Evolutionary conservation across 2,888 invertebrate species (phyloP).

Genomic region (Slavum lentiscoides): DNA sequence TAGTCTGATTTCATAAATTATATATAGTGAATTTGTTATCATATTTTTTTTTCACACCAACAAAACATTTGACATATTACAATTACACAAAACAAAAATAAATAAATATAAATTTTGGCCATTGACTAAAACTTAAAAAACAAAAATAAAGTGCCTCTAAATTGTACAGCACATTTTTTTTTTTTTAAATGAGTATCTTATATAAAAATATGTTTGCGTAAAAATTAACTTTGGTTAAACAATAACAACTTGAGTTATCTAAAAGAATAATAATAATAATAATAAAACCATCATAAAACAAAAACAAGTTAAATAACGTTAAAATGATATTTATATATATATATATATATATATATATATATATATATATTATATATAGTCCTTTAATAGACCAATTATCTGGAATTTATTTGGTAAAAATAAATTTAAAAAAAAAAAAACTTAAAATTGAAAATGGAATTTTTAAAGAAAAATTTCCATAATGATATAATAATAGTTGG

Average conservation of each 20-base stretch:
- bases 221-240: conserved; percentile 45
- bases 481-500: not conserved
- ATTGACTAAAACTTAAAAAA: conserved; percentile 29
- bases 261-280: not conserved
- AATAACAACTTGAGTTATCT: not conserved
- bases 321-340: not conserved
- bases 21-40: conserved; percentile 5
- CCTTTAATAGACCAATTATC: not conserved
- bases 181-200: not conserved
- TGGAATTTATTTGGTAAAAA: not conserved
- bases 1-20: conserved; percentile 36
- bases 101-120: not conserved
- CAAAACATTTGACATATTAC: conserved; percentile 5
- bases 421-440: not conserved
- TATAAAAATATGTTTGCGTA: conserved; percentile 39
- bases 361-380: not conserved
- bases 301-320: conserved; percentile 1
- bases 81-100: conserved; percentile 4
- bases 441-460: not conserved
- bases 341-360: too few species aligned
- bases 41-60: not conserved
- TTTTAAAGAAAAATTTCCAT: not conserved
- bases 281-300: not conserved
- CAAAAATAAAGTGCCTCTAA: not conserved
- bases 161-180: conserved; percentile 9